Evolutionary conservation across 92 coral and sea anemone species (phyloP).

Genomic region (Epizoanthus rinbou): DNA sequence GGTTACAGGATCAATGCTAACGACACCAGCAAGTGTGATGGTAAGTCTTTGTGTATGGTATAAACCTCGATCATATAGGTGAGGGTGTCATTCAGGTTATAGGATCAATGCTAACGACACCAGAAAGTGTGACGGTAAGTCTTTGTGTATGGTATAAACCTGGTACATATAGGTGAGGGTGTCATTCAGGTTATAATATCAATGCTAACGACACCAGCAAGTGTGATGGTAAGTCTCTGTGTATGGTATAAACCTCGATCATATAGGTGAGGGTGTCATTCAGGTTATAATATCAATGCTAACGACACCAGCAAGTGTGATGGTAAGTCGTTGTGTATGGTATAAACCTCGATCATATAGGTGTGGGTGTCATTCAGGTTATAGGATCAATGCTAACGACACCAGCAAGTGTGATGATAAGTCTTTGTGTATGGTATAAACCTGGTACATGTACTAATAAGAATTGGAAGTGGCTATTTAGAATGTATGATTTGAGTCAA

Average conservation of each 20-base stretch:
- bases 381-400: constrained; percentile 28
- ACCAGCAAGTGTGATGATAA: constrained; percentile 26
- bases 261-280: constrained; percentile 10
- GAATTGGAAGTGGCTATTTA: too few relatives aligned
- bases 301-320: constrained; percentile 28
- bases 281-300: constrained; percentile 32
- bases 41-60: not conserved
- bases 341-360: not conserved
- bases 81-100: not conserved
- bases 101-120: constrained; percentile 33
- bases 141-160: not conserved
- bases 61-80: not conserved
- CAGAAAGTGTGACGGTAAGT: constrained; percentile 29
- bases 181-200: not conserved
- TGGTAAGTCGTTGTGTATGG: constrained; percentile 6
- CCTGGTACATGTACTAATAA: not conserved
- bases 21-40: constrained; percentile 25
- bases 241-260: not conserved
- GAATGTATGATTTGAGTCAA: too few relatives aligned
- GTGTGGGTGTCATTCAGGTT: not conserved
- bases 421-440: not conserved
- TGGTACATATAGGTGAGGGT: not conserved
- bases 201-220: constrained; percentile 12
- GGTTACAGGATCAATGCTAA: constrained; percentile 40
- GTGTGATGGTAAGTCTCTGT: constrained; percentile 30